A percentile compares a stretch with the other conserved stretches of the same genome.
Evolutionary conservation across 2,113 vertebrate genomes (phyloP).

Genomic region (Aegithalos caudatus): DNA sequence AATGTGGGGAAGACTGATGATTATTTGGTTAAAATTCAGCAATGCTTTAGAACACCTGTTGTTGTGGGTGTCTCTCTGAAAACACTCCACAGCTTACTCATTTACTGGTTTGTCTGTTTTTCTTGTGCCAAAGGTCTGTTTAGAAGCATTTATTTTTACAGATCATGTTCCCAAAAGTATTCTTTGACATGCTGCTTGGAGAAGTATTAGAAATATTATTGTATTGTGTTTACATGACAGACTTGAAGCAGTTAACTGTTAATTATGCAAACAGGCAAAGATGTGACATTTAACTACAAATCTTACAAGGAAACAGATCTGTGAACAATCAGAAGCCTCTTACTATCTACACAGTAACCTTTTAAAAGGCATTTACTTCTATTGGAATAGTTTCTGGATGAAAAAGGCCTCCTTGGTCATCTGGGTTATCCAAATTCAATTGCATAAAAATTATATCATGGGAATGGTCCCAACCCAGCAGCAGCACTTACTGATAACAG

Average conservation of each 20-base stretch:
- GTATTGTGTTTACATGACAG: not conserved
- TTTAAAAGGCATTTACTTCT: not conserved
- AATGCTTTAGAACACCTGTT: not conserved
- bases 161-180: not conserved
- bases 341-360: not conserved
- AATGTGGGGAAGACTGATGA: not conserved
- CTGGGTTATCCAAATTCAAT: not conserved
- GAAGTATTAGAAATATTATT: not conserved
- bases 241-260: not conserved
- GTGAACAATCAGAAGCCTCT: not conserved
- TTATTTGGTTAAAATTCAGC: not conserved
- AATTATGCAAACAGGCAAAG: not conserved
- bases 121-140: not conserved
- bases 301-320: not conserved
- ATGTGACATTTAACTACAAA: not conserved
- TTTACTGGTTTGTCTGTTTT: not conserved
- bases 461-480: not conserved
- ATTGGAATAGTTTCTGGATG: not conserved
- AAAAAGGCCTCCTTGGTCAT: not conserved
- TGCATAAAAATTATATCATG: not conserved
- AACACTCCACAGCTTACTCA: not conserved
- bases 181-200: not conserved
- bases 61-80: not conserved
- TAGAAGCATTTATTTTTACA: not conserved
- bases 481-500: not conserved